phyloP scores from a whole-genome alignment of 2,113 vertebrate species.

The Barbus barbus region DNA sequence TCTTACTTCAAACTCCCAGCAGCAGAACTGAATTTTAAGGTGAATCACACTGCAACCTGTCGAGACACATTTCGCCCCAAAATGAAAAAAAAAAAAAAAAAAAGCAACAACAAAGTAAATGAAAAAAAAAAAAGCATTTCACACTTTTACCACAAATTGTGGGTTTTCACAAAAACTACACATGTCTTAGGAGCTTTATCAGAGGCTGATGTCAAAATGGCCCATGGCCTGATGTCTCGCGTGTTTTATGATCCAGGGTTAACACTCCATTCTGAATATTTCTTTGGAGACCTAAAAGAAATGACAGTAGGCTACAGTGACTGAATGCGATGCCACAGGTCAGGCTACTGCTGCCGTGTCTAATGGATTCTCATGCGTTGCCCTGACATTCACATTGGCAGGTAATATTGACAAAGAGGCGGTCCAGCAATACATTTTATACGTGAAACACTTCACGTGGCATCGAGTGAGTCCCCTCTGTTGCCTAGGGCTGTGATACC shows the following conservation, averaged over 20 bases:
- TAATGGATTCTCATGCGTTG: constrained; percentile 33
- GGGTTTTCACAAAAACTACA: neutral
- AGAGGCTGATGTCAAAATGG: constrained; percentile 20
- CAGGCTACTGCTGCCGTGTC: constrained; percentile 35
- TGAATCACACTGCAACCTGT: constrained; percentile 11
- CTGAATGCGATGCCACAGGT: constrained; percentile 43
- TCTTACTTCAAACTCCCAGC: constrained; percentile 3
- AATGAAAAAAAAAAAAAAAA: neutral
- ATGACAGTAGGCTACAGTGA: constrained; percentile 37
- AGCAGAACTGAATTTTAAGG: neutral
- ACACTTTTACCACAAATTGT: neutral
- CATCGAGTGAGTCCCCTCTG: constrained; percentile 47
- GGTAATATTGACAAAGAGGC: constrained; percentile 52
- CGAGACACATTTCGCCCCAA: neutral
- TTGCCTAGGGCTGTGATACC: constrained; percentile 48
- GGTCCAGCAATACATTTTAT: constrained; percentile 49
- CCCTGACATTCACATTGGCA: constrained; percentile 53
- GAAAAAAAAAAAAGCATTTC: too few relatives aligned
- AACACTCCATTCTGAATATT: constrained; percentile 22
- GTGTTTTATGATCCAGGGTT: constrained; percentile 40
- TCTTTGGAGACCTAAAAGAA: constrained; percentile 30
- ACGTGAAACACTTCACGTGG: constrained; percentile 44
- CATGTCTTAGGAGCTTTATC: neutral
- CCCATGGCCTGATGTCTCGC: constrained; percentile 7
- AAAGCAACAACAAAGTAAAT: too few relatives aligned